Conservation (phyloP, 1,140 invertebrate species). For the Pissodes strobi region DNA sequence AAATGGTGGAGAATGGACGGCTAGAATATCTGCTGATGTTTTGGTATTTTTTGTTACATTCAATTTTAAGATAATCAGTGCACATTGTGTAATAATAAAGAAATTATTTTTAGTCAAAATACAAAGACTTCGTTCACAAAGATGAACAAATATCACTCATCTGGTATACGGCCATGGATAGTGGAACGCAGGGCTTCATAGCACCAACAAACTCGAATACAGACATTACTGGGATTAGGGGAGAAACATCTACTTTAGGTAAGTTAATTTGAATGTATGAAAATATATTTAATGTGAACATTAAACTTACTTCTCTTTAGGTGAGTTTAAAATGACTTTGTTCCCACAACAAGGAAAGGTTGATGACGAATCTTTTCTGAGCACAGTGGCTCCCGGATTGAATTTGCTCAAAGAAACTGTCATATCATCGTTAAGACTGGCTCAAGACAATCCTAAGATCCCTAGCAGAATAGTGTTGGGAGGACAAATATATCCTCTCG, state of each 20-base stretch:
- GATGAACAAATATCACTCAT: slow-evolving; percentile 69
- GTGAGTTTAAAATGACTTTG: slow-evolving; percentile 23
- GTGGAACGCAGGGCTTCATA: slow-evolving; percentile 66
- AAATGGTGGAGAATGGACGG: slow-evolving; percentile 92
- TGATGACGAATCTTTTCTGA: slow-evolving; percentile 74
- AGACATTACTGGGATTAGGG: slow-evolving; percentile 70
- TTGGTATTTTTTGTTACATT: slow-evolving; percentile 60
- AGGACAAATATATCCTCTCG: slow-evolving; percentile 58
- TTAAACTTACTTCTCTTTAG: neutral
- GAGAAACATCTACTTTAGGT: slow-evolving; percentile 72
- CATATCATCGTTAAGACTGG: slow-evolving; percentile 66
- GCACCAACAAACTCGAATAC: slow-evolving; percentile 62
- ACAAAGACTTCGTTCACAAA: slow-evolving; percentile 44
- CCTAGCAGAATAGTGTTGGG: slow-evolving; percentile 66
- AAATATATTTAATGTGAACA: too few relatives aligned
- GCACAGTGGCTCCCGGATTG: slow-evolving; percentile 71
- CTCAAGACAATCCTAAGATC: slow-evolving; percentile 61
- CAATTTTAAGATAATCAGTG: slow-evolving; percentile 61
- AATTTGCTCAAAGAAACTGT: slow-evolving; percentile 80
- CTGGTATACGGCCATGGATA: slow-evolving; percentile 79
- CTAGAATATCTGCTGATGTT: slow-evolving; percentile 73
- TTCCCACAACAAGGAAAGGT: slow-evolving; percentile 58
- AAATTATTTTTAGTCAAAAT: slow-evolving; percentile 60
- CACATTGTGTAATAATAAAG: slow-evolving; percentile 84
- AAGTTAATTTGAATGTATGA: too few relatives aligned